These are phyloP conservation scores for Drosophila greeni DNA, from an alignment of 2,888 invertebrate genomes.

Conservation along the genomic window DNA sequence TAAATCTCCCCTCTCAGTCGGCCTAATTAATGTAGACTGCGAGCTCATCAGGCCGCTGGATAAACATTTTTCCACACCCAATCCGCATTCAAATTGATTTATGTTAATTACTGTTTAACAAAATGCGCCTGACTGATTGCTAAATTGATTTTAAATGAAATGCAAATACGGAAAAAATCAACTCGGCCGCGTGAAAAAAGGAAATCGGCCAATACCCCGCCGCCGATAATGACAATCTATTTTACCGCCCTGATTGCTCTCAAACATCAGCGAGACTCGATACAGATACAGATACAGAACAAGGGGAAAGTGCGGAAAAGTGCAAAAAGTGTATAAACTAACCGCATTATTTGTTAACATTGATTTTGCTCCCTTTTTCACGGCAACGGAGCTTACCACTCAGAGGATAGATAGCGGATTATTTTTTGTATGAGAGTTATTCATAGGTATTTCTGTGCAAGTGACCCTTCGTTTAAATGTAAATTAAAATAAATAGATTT, in stretches of 20 bases:
- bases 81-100: conserved; percentile 63
- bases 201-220: conserved; percentile 42
- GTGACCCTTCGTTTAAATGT: neutral
- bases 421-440: neutral
- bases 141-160: conserved; percentile 68
- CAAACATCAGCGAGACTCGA: conserved; percentile 30
- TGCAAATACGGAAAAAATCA: conserved; percentile 51
- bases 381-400: neutral
- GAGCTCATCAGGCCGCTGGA: conserved; percentile 39
- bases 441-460: neutral
- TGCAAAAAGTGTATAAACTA: conserved; percentile 22
- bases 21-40: conserved; percentile 42
- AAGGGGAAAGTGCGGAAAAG: conserved; percentile 7
- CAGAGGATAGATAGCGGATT: neutral
- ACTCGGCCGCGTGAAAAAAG: conserved; percentile 19
- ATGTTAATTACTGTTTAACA: conserved; percentile 70
- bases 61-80: conserved; percentile 54
- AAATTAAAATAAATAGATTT: conserved; percentile 2
- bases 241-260: conserved; percentile 54
- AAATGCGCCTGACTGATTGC: conserved; percentile 60
- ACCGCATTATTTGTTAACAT: conserved; percentile 32
- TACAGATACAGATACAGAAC: conserved; percentile 5
- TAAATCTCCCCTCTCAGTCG: conserved; percentile 5
- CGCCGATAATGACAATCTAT: conserved; percentile 54
- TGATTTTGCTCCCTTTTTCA: conserved; percentile 2